Percentiles rank a stretch among this genome's conserved stretches.
phyloP scores from a whole-genome alignment of 2,113 vertebrate genomes.

The Zosterops japonicus region DNA sequence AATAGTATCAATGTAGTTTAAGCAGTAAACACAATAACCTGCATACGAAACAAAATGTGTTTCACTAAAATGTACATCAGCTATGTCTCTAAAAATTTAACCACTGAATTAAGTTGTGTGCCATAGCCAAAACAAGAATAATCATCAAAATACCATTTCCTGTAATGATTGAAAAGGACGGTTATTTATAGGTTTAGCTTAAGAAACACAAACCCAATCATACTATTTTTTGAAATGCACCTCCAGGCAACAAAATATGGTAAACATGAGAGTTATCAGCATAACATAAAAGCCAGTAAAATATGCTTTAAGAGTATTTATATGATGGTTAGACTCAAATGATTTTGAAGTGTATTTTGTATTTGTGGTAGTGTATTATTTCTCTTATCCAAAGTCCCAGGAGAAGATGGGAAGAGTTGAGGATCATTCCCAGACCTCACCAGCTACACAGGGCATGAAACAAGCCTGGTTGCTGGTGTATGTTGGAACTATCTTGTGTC shows the following conservation, averaged over 20 bases:
- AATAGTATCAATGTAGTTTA: constrained; percentile 13
- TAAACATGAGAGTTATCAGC: not conserved
- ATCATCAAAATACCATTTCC: not conserved
- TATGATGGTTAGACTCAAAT: not conserved
- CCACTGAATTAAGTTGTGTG: not conserved
- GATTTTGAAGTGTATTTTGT: not conserved
- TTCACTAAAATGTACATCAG: not conserved
- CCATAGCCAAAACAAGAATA: not conserved
- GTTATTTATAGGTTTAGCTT: not conserved
- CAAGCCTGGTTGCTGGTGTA: not conserved
- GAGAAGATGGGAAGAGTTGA: not conserved
- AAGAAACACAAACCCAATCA: not conserved
- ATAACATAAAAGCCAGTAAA: not conserved
- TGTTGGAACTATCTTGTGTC: not conserved
- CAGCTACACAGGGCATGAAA: not conserved
- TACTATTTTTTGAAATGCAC: not conserved
- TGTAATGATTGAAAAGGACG: not conserved
- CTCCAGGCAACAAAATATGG: not conserved
- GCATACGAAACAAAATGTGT: constrained; percentile 26
- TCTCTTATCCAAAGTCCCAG: not conserved
- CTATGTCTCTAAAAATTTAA: not conserved
- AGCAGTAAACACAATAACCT: constrained; percentile 25
- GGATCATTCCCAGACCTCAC: not conserved
- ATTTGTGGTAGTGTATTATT: not conserved
- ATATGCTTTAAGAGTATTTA: not conserved